A percentile compares a stretch with the other conserved stretches of the same genome.
phyloP scores from a whole-genome alignment of 2,888 invertebrate genomes.

The Agrochola circellaris region DNA sequence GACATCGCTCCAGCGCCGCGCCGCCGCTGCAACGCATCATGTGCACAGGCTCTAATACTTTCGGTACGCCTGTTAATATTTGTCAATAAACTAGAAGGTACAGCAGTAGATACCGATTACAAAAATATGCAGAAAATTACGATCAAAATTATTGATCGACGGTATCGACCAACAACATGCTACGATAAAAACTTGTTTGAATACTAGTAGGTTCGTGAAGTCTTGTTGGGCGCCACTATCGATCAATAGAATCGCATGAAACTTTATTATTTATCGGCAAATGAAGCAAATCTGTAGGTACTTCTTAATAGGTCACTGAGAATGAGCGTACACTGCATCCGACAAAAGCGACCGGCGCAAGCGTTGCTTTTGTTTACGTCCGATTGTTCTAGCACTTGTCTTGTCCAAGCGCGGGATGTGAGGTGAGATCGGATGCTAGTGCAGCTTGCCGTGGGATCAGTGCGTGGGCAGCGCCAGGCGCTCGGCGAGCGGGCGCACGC shows the following conservation, averaged over 20 bases:
- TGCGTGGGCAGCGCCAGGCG: constrained; percentile 82
- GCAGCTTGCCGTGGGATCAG: constrained; percentile 70
- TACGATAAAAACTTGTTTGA: not conserved
- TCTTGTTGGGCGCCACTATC: constrained; percentile 1
- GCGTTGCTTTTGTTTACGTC: constrained; percentile 32
- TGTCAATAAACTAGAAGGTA: not conserved
- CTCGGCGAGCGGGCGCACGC: constrained; percentile 72
- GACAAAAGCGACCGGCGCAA: constrained; percentile 18
- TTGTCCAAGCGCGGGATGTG: constrained; percentile 1
- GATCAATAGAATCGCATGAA: constrained; percentile 12
- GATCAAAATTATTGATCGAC: not conserved
- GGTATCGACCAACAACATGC: not conserved
- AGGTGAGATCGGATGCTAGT: constrained; percentile 39
- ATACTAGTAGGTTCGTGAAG: not conserved
- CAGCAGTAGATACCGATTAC: not conserved
- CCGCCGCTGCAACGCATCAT: too few relatives aligned
- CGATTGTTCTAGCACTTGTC: constrained; percentile 20
- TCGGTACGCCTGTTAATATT: not conserved
- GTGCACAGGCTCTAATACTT: too few relatives aligned
- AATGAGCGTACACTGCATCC: constrained; percentile 30
- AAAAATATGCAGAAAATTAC: constrained; percentile 4
- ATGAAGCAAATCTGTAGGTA: constrained; percentile 23
- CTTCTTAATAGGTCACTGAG: constrained; percentile 32
- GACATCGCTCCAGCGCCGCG: too few relatives aligned
- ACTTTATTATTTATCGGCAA: not conserved